Conservation (phyloP, 1,140 invertebrate genomes). For the Pseudomyrmex gracilis region DNA sequence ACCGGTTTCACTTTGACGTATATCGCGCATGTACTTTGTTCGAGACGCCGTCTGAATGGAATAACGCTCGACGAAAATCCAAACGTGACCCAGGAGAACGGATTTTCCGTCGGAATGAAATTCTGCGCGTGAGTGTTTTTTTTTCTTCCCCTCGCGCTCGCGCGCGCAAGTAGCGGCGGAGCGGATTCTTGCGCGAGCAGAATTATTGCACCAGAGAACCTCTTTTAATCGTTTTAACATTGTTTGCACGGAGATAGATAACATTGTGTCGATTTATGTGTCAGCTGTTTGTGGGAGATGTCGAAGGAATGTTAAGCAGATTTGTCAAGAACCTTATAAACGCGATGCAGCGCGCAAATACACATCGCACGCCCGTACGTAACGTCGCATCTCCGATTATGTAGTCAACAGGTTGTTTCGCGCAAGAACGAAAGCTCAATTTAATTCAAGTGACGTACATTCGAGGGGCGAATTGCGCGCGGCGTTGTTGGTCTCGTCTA, state of each 20-base stretch:
- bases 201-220: neutral
- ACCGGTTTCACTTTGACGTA: neutral
- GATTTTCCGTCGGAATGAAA: no score
- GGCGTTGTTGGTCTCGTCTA: no score
- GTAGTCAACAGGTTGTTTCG: conserved; percentile 59
- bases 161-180: neutral
- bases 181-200: neutral
- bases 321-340: conserved; percentile 44
- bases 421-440: conserved; percentile 45
- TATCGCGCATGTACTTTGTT: neutral
- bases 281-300: conserved; percentile 42
- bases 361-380: neutral
- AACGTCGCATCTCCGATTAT: conserved; percentile 48
- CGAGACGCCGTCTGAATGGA: no score
- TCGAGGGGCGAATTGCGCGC: neutral
- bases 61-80: no score
- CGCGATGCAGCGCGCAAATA: conserved; percentile 39
- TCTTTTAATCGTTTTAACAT: conserved; percentile 41
- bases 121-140: no score
- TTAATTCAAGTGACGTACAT: conserved; percentile 30
- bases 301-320: conserved; percentile 49
- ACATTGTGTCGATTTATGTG: conserved; percentile 43
- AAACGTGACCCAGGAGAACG: no score
- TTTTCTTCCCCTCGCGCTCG: neutral
- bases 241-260: conserved; percentile 52